phyloP scores from a whole-genome alignment of 2,113 vertebrate species.

The Cyanoramphus novaezelandiae region DNA sequence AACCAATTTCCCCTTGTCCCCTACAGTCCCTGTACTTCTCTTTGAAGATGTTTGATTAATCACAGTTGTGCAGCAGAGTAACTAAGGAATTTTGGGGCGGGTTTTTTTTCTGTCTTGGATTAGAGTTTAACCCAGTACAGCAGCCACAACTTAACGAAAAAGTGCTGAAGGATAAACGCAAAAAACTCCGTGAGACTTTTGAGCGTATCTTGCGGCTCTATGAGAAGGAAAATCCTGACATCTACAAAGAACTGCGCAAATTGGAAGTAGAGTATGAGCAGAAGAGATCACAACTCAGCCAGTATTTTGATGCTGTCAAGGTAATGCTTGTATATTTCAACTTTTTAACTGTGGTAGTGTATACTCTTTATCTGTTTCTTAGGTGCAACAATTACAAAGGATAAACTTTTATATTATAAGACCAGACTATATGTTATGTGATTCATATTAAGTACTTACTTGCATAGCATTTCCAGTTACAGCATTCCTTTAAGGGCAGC shows the following conservation, averaged over 20 bases:
- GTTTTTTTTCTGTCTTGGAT: background rate
- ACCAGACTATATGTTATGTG: background rate
- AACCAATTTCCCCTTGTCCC: background rate
- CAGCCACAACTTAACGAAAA: slow-evolving; percentile 95
- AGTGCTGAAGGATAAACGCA: slow-evolving; percentile 95
- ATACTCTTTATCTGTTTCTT: background rate
- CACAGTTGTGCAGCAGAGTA: background rate
- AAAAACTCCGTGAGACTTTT: slow-evolving; percentile 96
- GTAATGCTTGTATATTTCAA: slow-evolving; percentile 51
- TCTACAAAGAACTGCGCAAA: slow-evolving; percentile 93
- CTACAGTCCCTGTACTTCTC: background rate
- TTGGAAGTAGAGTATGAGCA: slow-evolving; percentile 94
- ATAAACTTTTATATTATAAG: background rate
- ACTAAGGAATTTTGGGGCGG: background rate
- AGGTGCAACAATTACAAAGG: background rate
- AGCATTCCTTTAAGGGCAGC: background rate
- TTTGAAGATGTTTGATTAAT: background rate
- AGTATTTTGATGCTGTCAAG: slow-evolving; percentile 98
- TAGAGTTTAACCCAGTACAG: slow-evolving; percentile 98
- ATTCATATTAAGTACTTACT: background rate
- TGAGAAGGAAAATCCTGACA: slow-evolving; percentile 95
- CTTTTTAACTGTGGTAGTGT: background rate
- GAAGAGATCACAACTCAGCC: slow-evolving; percentile 93
- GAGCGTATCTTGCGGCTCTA: slow-evolving; percentile 94
- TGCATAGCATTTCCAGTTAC: background rate